These are phyloP conservation scores for Apantesis nais DNA, from an alignment of 2,888 invertebrate species.

Conservation along the genomic window DNA sequence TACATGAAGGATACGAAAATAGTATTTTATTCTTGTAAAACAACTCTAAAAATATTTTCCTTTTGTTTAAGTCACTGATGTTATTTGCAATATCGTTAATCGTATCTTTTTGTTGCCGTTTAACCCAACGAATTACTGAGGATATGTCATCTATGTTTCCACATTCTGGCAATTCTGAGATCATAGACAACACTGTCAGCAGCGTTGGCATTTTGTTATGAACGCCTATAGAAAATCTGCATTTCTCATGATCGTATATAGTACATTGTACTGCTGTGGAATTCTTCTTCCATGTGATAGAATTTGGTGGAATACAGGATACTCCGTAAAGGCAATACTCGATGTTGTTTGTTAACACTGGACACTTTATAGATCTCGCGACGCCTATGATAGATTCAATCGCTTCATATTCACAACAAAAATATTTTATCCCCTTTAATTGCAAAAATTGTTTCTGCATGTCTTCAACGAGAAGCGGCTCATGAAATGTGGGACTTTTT, in stretches of 20 bases:
- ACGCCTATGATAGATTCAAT: conserved; percentile 43
- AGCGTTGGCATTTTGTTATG: conserved; percentile 37
- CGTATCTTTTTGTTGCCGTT: conserved; percentile 24
- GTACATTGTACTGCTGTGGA: conserved; percentile 21
- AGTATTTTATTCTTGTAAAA: conserved; percentile 26
- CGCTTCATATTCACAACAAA: conserved; percentile 46
- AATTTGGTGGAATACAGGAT: conserved; percentile 33
- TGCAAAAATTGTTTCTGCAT: conserved; percentile 47
- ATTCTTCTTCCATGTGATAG: conserved; percentile 11
- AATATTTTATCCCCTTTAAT: conserved; percentile 48
- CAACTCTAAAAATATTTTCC: conserved; percentile 21
- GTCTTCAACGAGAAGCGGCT: conserved; percentile 37
- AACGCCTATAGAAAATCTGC: conserved; percentile 34
- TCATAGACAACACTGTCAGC: conserved; percentile 31
- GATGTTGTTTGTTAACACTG: conserved; percentile 49
- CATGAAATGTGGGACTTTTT: conserved; percentile 14
- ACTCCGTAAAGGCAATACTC: conserved; percentile 49
- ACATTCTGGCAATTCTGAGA: conserved; percentile 12
- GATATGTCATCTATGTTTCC: conserved; percentile 7
- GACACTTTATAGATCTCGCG: conserved; percentile 45
- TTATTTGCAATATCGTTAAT: background rate
- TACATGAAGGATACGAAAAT: conserved; percentile 26
- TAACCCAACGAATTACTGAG: conserved; percentile 31
- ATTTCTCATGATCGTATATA: conserved; percentile 31
- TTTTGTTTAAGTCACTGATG: conserved; percentile 20